Base-by-base conservation (phyloP, 2,113 vertebrate species). In the Hemicordylus capensis region DNA sequence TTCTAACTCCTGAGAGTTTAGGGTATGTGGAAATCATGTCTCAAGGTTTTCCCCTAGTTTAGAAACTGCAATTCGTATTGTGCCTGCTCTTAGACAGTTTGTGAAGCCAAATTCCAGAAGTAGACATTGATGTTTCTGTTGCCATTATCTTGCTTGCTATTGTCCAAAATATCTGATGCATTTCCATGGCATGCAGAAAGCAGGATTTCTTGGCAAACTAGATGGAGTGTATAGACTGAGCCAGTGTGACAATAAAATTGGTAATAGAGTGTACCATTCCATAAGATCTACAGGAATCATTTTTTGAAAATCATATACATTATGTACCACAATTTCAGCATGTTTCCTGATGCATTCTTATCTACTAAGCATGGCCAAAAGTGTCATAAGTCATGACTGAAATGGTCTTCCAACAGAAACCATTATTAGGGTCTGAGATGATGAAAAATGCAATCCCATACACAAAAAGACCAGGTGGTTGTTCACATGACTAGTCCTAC, bases 1-100 rank as follows among this genome's bases (percentile, higher is more conserved):
- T 85, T 39, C 56, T 73, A 54, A 76, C 80, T 85, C 72, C 56
- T 44, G 51, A 28, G 67, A 58, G 66, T 72, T 76, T 46, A 64
- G 61, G 34, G n/a, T 37, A 42, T 28, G 19, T 48, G 37, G 44
- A 54, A 46, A 72, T 79, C 76, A 61, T 70, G 56, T 56, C 46
- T 61, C 22, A 79, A 48, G 28, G 4, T 15, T 19, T 14, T 44
- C 8, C 20, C 15, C 61, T 64, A 10, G 19, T 59, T 10, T 11
- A 78, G n/a, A 78, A 59, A 85, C 24, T 42, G 64, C 58, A 70
- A 28, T 66, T 76, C 34, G 39, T 76, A 42, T 51, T 66, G 59
- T 54, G 28, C 26, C 82, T 56, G 28, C 24, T 69, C 28, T 39
- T 34, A 17, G 20, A n/a, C 10, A 19, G 7, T 17, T 34, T 59